phyloP scores from a whole-genome alignment of 1,140 invertebrate genomes.

The Parasteatoda tepidariorum region DNA sequence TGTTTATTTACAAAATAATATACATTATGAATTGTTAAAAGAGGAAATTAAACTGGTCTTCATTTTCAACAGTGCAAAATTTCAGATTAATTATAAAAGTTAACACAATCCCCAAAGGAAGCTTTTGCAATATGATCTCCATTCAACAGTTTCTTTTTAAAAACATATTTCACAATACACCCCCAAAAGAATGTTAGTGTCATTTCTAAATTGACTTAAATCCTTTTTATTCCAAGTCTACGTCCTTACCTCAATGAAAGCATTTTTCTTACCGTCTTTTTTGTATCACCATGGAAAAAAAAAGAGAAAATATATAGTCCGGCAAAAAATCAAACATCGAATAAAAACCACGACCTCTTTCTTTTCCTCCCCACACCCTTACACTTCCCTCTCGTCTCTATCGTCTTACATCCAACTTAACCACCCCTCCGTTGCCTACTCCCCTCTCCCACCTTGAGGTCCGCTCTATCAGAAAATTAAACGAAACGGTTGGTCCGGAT shows the following conservation, averaged over 20 bases:
- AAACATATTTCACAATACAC: too few relatives aligned
- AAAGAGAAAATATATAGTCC: not conserved
- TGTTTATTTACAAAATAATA: too few relatives aligned
- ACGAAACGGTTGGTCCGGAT: constrained; percentile 43
- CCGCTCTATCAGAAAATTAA: constrained; percentile 50
- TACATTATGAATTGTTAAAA: too few relatives aligned
- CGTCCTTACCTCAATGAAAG: not conserved
- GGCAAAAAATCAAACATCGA: constrained; percentile 26
- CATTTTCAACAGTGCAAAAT: too few relatives aligned
- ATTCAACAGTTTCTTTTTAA: too few relatives aligned
- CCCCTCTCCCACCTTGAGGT: not conserved
- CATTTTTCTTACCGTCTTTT: not conserved
- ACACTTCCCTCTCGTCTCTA: not conserved
- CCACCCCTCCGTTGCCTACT: not conserved
- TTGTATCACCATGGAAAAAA: not conserved
- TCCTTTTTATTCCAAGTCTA: not conserved
- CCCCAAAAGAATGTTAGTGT: too few relatives aligned
- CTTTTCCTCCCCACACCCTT: not conserved
- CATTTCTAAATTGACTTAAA: not conserved
- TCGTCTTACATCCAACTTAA: not conserved
- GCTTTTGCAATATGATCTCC: too few relatives aligned
- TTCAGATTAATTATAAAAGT: too few relatives aligned
- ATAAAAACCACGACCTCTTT: constrained; percentile 41
- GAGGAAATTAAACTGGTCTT: too few relatives aligned
- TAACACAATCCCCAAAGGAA: too few relatives aligned